Evolutionary conservation across 92 coral and sea anemone genomes (phyloP).

Genomic region (Plumapathes pennacea): DNA sequence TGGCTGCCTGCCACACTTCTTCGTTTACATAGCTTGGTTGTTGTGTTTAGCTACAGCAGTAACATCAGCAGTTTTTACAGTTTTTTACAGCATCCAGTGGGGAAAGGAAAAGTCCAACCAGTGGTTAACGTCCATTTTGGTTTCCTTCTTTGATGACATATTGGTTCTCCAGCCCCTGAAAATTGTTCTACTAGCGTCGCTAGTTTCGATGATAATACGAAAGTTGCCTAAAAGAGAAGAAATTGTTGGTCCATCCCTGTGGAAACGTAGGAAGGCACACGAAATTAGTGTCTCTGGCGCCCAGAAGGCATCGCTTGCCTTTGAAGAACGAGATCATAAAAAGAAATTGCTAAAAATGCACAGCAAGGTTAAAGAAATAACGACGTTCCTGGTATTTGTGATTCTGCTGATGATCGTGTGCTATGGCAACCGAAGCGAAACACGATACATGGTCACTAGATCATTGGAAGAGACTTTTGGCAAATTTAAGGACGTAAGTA

Average conservation of each 20-base stretch:
- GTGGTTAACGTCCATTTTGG: constrained; percentile 78
- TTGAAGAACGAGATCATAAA: constrained; percentile 59
- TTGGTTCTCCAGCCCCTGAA: constrained; percentile 81
- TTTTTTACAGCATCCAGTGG: constrained; percentile 82
- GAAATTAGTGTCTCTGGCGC: constrained; percentile 49
- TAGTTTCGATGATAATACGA: constrained; percentile 73
- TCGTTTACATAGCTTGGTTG: constrained; percentile 68
- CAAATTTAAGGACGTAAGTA: constrained; percentile 32
- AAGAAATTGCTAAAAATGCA: constrained; percentile 64
- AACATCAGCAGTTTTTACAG: constrained; percentile 57
- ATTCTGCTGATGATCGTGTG: constrained; percentile 69
- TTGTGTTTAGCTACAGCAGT: constrained; percentile 54
- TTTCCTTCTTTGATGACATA: constrained; percentile 71
- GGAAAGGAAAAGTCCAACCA: constrained; percentile 73
- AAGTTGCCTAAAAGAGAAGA: constrained; percentile 70
- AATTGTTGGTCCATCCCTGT: not conserved
- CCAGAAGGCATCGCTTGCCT: constrained; percentile 57
- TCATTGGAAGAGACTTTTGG: constrained; percentile 56
- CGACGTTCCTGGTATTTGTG: constrained; percentile 62
- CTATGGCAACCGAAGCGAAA: constrained; percentile 73
- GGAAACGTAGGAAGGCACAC: constrained; percentile 33
- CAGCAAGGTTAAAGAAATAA: constrained; percentile 67
- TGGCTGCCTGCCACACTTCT: constrained; percentile 76
- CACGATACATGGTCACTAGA: constrained; percentile 67
- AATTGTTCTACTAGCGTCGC: constrained; percentile 52